Percentiles rank a stretch among this genome's conserved stretches.
phyloP scores from a whole-genome alignment of 2,797 vertebrate genomes.

The Coilia nasus region DNA sequence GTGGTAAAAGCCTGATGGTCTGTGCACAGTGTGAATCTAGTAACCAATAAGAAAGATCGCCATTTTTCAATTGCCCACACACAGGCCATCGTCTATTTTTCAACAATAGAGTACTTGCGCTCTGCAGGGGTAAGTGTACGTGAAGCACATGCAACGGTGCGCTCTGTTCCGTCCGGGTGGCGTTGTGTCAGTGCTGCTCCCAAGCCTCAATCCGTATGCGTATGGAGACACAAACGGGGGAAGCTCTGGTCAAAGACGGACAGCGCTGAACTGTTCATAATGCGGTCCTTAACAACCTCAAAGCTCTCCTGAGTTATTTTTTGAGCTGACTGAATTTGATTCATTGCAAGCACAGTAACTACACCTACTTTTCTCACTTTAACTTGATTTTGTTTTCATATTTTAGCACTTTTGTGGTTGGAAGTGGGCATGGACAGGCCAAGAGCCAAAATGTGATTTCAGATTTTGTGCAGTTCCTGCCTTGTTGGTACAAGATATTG shows the following conservation, averaged over 20 bases:
- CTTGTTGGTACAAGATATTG: too few relatives aligned
- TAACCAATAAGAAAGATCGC: not conserved
- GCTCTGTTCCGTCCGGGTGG: not conserved
- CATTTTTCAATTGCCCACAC: not conserved
- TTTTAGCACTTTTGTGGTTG: too few relatives aligned
- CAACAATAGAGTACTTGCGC: constrained; percentile 12
- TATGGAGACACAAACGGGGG: not conserved
- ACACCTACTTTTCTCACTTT: not conserved
- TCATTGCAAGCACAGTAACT: not conserved
- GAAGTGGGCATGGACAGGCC: too few relatives aligned
- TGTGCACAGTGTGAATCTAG: not conserved
- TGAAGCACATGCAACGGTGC: constrained; percentile 17
- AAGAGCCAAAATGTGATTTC: too few relatives aligned
- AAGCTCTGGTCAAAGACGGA: not conserved
- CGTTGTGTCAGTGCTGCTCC: not conserved
- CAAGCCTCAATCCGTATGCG: constrained; percentile 9
- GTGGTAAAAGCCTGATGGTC: not conserved
- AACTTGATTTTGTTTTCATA: too few relatives aligned
- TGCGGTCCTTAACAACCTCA: not conserved
- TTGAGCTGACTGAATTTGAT: not conserved
- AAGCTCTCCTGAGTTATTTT: not conserved
- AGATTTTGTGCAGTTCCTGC: too few relatives aligned
- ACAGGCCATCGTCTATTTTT: constrained; percentile 27
- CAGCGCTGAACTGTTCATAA: not conserved
- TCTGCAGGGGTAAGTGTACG: not conserved